Base-by-base conservation (phyloP, 2,113 vertebrate species). In the Paedocypris sp. region DNA sequence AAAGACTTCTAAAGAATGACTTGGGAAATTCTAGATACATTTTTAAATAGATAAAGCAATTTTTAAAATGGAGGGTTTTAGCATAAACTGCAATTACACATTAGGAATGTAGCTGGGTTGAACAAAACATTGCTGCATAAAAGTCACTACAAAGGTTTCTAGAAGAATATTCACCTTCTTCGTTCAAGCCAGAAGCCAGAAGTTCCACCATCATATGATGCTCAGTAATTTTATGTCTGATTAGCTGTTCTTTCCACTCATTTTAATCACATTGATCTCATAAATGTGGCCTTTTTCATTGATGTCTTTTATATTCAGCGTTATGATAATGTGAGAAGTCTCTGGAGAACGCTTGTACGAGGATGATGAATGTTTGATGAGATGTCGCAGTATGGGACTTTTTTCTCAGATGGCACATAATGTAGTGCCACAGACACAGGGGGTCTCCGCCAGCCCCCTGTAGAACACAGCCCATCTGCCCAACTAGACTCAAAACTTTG, bases 261-360 rank as follows among this genome's bases (percentile, higher is more conserved):
- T 42, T 31, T 13, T 29, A 12, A 5, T 56, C 4, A 57, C 19
- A 32, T 9, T 11, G 7, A 16, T 43, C 26, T 43, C 36, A 57
- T 54, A 25, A 54, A 54, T 39, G 39, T 28, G 35, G 15, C 32
- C 54, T 58, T 32, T n/a, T 12, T 57, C 23, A 4, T 41, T 54
- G 2, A 28, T n/a, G 35, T 28, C 9, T 54, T 54, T 54, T 56
- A 56, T 56, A 28, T 41, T 39, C 52, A 41, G 10, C 19, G 25
- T 57, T 57, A 43, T 57, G 53, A 42, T 57, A 57, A 57, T 43
- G 4, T 11, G 12, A 31, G 54, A 58, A 1, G 25, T 45, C 33
- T 39, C 39, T 51, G 16, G 19, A 23, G 33, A 47, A 36, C 31
- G 62, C 73, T 69, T 76, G 60, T 73, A 72, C 66, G 46, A 77